Percentiles rank a stretch among this genome's conserved stretches.
Conservation (phyloP, 2,888 invertebrate genomes). For the Chesias legatella region DNA sequence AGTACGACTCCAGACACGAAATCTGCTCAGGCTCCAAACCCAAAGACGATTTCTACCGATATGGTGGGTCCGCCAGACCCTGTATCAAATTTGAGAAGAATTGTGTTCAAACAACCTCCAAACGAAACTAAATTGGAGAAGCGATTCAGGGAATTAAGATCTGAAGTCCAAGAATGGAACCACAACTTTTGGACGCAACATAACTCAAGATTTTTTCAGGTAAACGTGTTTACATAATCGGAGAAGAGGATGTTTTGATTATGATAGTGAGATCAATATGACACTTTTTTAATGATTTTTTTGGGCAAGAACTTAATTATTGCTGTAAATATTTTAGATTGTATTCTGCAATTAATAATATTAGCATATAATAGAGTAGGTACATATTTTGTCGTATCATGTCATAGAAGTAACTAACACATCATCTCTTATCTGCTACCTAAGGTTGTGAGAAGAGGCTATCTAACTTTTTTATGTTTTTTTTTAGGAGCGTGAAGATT, state of each 20-base stretch:
- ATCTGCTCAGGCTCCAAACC: conserved; percentile 58
- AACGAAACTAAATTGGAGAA: conserved; percentile 85
- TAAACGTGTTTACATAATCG: conserved; percentile 24
- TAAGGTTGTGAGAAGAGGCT: conserved; percentile 9
- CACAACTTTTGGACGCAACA: conserved; percentile 91
- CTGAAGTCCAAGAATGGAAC: conserved; percentile 90
- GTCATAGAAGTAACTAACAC: background rate
- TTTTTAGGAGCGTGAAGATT: conserved; percentile 78
- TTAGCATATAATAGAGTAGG: no score
- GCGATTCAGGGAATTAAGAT: conserved; percentile 82
- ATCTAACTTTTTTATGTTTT: conserved; percentile 11
- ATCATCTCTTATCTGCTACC: conserved; percentile 4
- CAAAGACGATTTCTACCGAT: conserved; percentile 72
- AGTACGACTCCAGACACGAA: conserved; percentile 52
- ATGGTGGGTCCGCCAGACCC: conserved; percentile 91
- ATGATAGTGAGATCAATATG: no score
- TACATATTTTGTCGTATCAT: background rate
- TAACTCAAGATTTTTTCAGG: conserved; percentile 86
- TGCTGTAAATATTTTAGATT: no score
- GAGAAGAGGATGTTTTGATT: background rate
- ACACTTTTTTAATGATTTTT: no score
- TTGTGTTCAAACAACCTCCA: conserved; percentile 82
- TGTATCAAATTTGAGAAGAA: conserved; percentile 87
- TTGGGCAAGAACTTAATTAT: no score
- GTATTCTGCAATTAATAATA: no score